Percentiles rank a stretch among this genome's conserved stretches.
Conservation (phyloP, 2,888 invertebrate genomes). For the Pammene fasciana region DNA sequence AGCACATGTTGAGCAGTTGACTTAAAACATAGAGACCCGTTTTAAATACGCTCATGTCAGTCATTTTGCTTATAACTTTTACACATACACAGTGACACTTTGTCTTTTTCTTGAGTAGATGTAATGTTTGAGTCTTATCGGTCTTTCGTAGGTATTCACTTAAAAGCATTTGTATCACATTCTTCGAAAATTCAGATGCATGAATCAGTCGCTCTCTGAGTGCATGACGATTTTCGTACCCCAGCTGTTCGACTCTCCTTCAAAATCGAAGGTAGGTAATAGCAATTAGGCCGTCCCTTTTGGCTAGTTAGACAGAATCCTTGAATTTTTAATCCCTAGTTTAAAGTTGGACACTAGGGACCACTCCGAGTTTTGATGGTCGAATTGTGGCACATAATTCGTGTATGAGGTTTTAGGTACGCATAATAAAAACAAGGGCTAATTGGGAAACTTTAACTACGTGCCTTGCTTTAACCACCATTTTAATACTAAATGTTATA, state of each 20-base stretch:
- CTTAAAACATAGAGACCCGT: too few relatives aligned
- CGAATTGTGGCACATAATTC: slow-evolving; percentile 1
- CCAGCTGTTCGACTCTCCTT: neutral
- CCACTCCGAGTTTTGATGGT: slow-evolving; percentile 17
- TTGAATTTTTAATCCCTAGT: slow-evolving; percentile 39
- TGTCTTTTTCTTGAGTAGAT: too few relatives aligned
- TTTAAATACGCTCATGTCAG: too few relatives aligned
- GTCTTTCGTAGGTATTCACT: too few relatives aligned
- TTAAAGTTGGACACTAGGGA: slow-evolving; percentile 31
- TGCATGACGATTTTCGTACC: too few relatives aligned
- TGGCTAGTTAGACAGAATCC: slow-evolving; percentile 25
- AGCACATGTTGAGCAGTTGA: too few relatives aligned
- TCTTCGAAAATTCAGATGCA: too few relatives aligned
- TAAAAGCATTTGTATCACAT: too few relatives aligned
- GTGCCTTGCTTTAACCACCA: neutral
- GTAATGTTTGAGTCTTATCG: too few relatives aligned
- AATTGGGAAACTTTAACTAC: slow-evolving; percentile 7
- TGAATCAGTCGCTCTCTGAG: neutral
- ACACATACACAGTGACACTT: too few relatives aligned
- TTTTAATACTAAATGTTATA: neutral
- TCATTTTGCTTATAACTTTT: too few relatives aligned
- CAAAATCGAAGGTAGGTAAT: neutral
- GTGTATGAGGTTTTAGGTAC: neutral
- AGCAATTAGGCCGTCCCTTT: slow-evolving; percentile 6
- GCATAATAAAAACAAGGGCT: slow-evolving; percentile 1